Percentiles rank a stretch among this genome's conserved stretches.
Evolutionary conservation across 2,113 vertebrate genomes (phyloP).

Genomic region (Menura novaehollandiae): DNA sequence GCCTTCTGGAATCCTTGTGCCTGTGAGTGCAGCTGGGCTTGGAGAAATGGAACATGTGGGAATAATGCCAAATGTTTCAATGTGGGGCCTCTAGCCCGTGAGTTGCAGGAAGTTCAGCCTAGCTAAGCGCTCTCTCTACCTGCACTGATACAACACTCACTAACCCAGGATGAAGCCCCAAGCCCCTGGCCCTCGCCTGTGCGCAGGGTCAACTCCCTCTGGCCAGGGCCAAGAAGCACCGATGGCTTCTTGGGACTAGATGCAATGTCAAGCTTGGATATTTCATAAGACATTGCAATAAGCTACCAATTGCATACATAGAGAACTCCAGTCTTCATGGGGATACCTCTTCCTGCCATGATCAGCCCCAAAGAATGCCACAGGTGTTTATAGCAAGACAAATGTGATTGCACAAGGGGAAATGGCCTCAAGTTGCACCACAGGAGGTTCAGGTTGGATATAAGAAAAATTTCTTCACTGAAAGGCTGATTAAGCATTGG

Average conservation of each 20-base stretch:
- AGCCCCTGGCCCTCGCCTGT: background rate
- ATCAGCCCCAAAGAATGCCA: background rate
- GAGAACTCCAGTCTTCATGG: background rate
- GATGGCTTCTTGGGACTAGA: background rate
- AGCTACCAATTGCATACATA: background rate
- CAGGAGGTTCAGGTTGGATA: background rate
- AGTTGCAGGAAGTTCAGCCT: background rate
- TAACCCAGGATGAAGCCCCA: background rate
- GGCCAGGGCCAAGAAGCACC: background rate
- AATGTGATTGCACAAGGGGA: background rate
- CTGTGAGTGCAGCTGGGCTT: background rate
- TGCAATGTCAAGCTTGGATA: background rate
- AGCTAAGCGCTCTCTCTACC: background rate
- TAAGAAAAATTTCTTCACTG: background rate
- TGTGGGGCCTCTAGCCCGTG: background rate
- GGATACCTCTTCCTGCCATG: background rate
- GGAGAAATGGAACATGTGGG: slow-evolving; percentile 10
- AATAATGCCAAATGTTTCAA: background rate
- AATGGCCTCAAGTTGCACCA: background rate
- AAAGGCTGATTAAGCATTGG: background rate
- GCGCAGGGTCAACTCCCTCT: accelerated
- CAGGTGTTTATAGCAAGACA: background rate
- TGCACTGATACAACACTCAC: accelerated
- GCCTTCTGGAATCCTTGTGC: background rate
- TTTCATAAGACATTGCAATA: background rate